These are phyloP conservation scores for Fratercula arctica DNA, from an alignment of 2,797 vertebrate species.

Conservation along the genomic window DNA sequence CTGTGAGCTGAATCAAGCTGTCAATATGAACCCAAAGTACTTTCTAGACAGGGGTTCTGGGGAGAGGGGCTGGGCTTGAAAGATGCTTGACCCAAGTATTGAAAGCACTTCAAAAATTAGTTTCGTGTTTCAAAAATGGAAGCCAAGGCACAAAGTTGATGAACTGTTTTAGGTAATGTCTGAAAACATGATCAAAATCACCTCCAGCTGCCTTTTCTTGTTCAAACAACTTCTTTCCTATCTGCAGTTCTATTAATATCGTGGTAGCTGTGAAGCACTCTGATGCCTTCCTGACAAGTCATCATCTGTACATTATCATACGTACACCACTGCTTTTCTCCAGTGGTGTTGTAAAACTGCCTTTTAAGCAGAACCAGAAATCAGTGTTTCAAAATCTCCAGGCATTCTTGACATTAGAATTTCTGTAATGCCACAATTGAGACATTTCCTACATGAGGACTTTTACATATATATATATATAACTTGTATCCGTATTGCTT, in stretches of 20 bases:
- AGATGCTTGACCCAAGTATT: not conserved
- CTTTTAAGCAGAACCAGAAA: not conserved
- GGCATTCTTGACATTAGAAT: not conserved
- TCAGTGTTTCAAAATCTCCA: not conserved
- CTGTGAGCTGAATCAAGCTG: not conserved
- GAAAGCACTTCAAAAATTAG: not conserved
- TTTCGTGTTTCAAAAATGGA: not conserved
- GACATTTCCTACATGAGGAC: not conserved
- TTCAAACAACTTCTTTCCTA: not conserved
- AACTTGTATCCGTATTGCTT: not conserved
- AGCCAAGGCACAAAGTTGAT: not conserved
- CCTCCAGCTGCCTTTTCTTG: not conserved
- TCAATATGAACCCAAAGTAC: not conserved
- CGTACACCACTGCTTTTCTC: not conserved
- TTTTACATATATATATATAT: not conserved
- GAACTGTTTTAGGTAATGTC: not conserved
- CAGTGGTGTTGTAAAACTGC: not conserved
- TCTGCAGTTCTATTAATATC: not conserved
- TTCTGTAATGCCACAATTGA: not conserved
- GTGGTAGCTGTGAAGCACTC: not conserved
- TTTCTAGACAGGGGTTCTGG: not conserved
- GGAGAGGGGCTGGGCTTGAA: not conserved
- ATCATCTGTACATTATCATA: not conserved
- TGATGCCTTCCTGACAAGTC: not conserved
- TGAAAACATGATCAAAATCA: not conserved